Base-by-base conservation (phyloP, 2,797 vertebrate genomes). In the Trematocara caparti region DNA sequence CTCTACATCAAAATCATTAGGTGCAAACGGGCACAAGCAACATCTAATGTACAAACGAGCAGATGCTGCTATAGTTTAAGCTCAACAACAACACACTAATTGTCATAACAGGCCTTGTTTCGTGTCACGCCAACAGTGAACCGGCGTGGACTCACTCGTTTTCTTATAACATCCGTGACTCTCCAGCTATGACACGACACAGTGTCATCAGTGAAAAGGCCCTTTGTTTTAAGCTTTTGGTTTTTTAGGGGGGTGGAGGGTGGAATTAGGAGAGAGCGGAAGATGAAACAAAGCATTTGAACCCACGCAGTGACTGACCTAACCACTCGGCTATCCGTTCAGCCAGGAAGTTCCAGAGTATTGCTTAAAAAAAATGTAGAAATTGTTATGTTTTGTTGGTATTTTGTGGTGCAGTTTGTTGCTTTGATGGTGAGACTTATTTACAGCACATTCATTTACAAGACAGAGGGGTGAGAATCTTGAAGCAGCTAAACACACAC, bases 1-100 rank as follows among this genome's bases (percentile, higher is more conserved):
- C 84, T 81, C 73, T 79, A 69, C 82, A 78, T 80, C 84, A 87
- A 48, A 34, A 79, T 81, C 64, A 84, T 84, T 71, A 79, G 17
- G 9, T 11, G 40, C 43, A 85, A 73, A 83, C 24, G 38, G 50
- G 78, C 40, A 9, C 8, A 14, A 55, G 6, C 11, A 62, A 49
- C 55, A 40, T 55, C 69, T 15, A 4, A 53, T 78, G 76, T 78
- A 34, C 34, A 45, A 69, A 69, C 6, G 40, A 69, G 21, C 38
- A 30, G 21, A 14, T 27, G 21, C 50, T 27, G 21, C 8, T 53
- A 53, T 27, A 4, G 9, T 47, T 45, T 30, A 71, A 47, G 64
- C 40, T 71, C 40, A 47, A n/a, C 15, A 30, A 30, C 40, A 47
- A 17, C 40, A 47, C 40, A 30, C 64, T 45, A 71, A 27, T 47